Conservation (phyloP, 2,888 invertebrate genomes). For the Diaphora mendica region DNA sequence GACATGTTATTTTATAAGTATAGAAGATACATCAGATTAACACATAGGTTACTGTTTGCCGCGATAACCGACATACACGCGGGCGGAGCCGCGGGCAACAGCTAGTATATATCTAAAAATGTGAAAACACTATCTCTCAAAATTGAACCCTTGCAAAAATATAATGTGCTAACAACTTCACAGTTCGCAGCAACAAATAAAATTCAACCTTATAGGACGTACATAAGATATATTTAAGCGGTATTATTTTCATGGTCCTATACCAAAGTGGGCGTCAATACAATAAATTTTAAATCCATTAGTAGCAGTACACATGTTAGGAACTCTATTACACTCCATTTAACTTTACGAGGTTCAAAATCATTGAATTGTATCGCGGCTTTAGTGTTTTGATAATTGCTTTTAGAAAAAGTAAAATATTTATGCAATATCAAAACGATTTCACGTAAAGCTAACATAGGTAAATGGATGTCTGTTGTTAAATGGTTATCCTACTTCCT, state of each 20-base stretch:
- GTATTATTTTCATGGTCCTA: constrained; percentile 15
- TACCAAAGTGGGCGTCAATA: constrained; percentile 73
- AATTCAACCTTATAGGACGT: constrained; percentile 14
- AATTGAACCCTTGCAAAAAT: constrained; percentile 33
- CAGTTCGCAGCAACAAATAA: background rate
- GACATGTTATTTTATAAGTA: too few relatives aligned
- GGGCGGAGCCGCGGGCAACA: too few relatives aligned
- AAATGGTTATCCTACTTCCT: too few relatives aligned
- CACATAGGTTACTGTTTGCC: too few relatives aligned
- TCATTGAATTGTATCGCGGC: constrained; percentile 76
- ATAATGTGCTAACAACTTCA: constrained; percentile 22
- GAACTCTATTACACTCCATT: constrained; percentile 79
- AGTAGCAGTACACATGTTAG: constrained; percentile 84
- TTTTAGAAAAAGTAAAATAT: constrained; percentile 21
- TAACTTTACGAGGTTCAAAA: constrained; percentile 85
- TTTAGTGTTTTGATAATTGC: constrained; percentile 43
- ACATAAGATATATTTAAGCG: constrained; percentile 25
- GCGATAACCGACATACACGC: too few relatives aligned
- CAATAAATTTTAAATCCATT: constrained; percentile 86
- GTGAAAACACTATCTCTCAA: constrained; percentile 4
- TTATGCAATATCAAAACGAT: background rate
- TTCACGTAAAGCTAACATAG: background rate
- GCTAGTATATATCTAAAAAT: background rate
- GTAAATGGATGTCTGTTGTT: background rate
- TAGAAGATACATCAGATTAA: too few relatives aligned